Evolutionary conservation across 2,113 vertebrate species (phyloP), one percentile per base, ranked within the genome.

Genomic region (Scophthalmus maximus): DNA sequence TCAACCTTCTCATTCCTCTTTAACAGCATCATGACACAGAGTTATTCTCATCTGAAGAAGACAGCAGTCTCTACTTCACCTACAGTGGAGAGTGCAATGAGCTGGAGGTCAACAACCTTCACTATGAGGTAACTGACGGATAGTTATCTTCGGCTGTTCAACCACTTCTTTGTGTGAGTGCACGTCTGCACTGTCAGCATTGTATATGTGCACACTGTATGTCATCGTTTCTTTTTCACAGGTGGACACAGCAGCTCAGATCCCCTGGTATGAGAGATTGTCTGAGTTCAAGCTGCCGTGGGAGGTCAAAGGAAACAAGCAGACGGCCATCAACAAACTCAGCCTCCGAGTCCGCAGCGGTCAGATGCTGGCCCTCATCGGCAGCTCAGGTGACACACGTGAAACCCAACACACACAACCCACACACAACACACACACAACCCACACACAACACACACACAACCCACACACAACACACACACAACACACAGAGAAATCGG

Each of bases 31-130:
- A 65, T 73, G 92, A 86, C 89, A 93, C 91, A 8, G 89, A 89
- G 56, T 72, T 98, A 73, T 98, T 98, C 94, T 91, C 90, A 0
- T 86, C 92, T 4, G 97, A 99, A 63, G 96, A 95, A 49, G 97
- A 98, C 87, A 98, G 93, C 89, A 96, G 96, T 36, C 92, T 98
- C 15, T 98, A 98, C 91, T 99, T 99, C 93, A 98, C 97, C 76
- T 97, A 98, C 91, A 94, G 93, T 0, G 96, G 97, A 27, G 93
- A 90, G 32, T 85, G 94, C 83, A 97, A 97, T 2, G 71, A 96
- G 65, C 92, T 99, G 40, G 95, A 97, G 76, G 95, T 98, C 83
- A 95, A 83, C 76, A 90, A 95, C 84, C 94, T 99, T 85, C 95
- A 86, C 87, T 98, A 97, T 64, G 92, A 97, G 97, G 97, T 97